These are phyloP conservation scores for Callopanchax toddi DNA, from an alignment of 2,113 vertebrate genomes.

Conservation along the genomic window DNA sequence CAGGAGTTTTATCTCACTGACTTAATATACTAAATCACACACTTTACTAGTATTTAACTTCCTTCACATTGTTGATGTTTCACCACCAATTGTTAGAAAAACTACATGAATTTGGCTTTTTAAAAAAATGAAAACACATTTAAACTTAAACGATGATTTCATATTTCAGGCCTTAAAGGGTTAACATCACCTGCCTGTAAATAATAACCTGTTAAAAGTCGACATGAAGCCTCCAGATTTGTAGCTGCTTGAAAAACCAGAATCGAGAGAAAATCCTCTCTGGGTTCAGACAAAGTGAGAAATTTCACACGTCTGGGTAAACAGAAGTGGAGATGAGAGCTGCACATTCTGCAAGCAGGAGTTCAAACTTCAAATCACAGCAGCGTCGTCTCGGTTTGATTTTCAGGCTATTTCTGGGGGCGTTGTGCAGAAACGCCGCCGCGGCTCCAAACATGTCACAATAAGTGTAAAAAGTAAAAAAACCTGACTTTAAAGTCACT, in stretches of 20 bases:
- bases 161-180: no score
- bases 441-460: constrained; percentile 1
- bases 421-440: background rate
- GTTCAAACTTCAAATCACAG: constrained; percentile 21
- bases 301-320: constrained; percentile 14
- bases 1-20: no score
- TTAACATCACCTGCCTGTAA: background rate
- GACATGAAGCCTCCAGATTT: background rate
- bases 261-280: background rate
- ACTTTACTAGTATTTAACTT: no score
- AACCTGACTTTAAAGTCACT: background rate
- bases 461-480: background rate
- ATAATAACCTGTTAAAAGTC: background rate
- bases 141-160: no score
- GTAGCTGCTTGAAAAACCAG: background rate
- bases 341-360: constrained; percentile 15
- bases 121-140: no score
- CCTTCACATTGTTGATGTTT: no score
- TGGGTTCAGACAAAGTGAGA: constrained; percentile 19
- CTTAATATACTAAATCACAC: no score
- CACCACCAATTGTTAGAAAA: no score
- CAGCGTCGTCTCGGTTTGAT: constrained; percentile 4
- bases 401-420: constrained; percentile 22
- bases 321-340: constrained; percentile 29
- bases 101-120: no score